Base-by-base conservation (phyloP, 2,797 vertebrate genomes). In the Tadarida brasiliensis region DNA sequence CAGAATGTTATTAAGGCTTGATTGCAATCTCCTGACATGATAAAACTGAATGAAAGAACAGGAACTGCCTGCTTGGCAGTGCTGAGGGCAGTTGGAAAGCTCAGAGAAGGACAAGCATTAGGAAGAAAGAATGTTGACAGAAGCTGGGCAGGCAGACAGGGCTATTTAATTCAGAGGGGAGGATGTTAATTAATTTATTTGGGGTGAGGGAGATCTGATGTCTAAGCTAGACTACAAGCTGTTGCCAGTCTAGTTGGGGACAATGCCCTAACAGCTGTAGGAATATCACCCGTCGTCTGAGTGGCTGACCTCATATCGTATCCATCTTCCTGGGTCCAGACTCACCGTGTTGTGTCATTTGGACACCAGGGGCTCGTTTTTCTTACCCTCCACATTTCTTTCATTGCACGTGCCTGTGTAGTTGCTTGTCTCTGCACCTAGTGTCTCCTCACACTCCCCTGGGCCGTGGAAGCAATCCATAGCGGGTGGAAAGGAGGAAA, bases 151-250 rank as follows among this genome's bases (percentile, higher is more conserved):
- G 90, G 59, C 71, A 74, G 80, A 89, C 39, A 82, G 35, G 26
- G 81, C 59, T 80, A 26, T 94, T 95, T 95, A 67, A 83, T 97
- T 96, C 90, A 97, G 82, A 94, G 73, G 51, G 51, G 83, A 90
- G 77, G 86, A 16, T 97, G 76, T 93, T 97, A 87, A 96, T 96
- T 96, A 95, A 96, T 98, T 97, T 92, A 97, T 93, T 91, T 96
- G 67, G 74, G 74, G 44, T 84, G 82, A 94, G 59, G 54, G 91
- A 94, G 96, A 97, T 97, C 96, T 95, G 93, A 94, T 97, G 95
- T 96, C 97, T 93, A 76, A 91, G 89, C 78, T 82, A 96, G 96
- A 96, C 96, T 86, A 77, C 97, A 95, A 97, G 97, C 97, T 97
- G 96, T 96, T 95, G 90, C 61, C 84, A 59, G 65, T 77, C 80